Conservation (phyloP, 2,888 invertebrate species). For the Macropis europaea region DNA sequence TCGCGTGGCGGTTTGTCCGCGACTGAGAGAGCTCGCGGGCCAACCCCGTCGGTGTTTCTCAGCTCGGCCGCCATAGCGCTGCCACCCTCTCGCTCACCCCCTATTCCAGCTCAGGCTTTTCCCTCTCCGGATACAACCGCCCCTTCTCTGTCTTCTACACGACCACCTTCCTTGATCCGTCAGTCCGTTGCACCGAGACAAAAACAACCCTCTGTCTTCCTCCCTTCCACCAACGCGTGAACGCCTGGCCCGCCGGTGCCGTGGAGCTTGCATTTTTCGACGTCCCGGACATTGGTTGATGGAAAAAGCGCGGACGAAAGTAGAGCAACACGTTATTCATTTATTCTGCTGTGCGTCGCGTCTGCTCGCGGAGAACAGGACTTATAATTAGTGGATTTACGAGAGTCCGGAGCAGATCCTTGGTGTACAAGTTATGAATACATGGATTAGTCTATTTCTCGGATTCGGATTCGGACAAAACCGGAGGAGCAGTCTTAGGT, state of each 20-base stretch:
- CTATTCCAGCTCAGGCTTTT: slow-evolving; percentile 26
- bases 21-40: slow-evolving; percentile 73
- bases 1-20: slow-evolving; percentile 73
- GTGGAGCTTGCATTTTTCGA: no score
- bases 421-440: no score
- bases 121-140: neutral
- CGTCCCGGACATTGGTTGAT: no score
- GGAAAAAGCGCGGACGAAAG: no score
- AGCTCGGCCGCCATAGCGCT: slow-evolving; percentile 69
- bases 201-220: slow-evolving; percentile 53
- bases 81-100: slow-evolving; percentile 58
- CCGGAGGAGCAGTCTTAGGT: no score
- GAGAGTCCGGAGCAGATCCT: no score
- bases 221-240: neutral
- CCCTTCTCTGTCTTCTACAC: slow-evolving; percentile 2
- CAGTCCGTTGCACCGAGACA: slow-evolving; percentile 54
- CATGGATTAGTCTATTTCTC: no score
- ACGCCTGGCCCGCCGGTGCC: neutral
- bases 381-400: no score
- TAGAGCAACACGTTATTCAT: no score
- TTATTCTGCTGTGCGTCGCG: no score
- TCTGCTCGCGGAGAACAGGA: no score
- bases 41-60: slow-evolving; percentile 73
- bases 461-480: no score
- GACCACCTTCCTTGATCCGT: slow-evolving; percentile 33